A percentile compares a stretch with the other conserved stretches of the same genome.
These are phyloP conservation scores for Cyrtorhinus lividipennis DNA, from an alignment of 1,140 invertebrate species.

Conservation along the genomic window DNA sequence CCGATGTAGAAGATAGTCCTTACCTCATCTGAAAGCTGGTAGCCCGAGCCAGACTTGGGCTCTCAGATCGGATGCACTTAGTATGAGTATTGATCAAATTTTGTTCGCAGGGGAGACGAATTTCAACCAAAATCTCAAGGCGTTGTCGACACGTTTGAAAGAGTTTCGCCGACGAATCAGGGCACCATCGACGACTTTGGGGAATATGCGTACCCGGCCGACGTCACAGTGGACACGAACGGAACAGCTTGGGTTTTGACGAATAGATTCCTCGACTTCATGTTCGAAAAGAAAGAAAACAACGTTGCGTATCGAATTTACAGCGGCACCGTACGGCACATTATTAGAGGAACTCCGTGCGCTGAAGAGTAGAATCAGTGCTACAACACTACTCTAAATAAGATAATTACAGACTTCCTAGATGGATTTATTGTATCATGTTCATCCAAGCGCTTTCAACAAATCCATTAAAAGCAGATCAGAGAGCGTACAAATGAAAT, in stretches of 20 bases:
- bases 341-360: constrained; percentile 53
- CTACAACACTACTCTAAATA: background rate
- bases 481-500: no score
- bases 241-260: constrained; percentile 58
- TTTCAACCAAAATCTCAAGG: background rate
- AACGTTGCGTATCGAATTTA: constrained; percentile 59
- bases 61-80: no score
- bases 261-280: constrained; percentile 50
- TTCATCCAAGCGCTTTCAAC: no score
- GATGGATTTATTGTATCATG: no score
- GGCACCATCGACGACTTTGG: background rate
- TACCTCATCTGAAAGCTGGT: no score
- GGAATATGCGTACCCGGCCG: constrained; percentile 32
- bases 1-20: no score
- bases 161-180: background rate
- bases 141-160: background rate
- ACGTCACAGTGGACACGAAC: constrained; percentile 56
- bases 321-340: constrained; percentile 44
- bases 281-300: constrained; percentile 43
- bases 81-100: no score
- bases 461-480: no score
- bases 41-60: no score
- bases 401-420: no score
- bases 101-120: background rate
- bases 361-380: constrained; percentile 23